Evolutionary conservation across 2,797 vertebrate genomes (phyloP), one percentile per base, ranked within the genome.

Genomic region (Schizopygopsis pylzovi): DNA sequence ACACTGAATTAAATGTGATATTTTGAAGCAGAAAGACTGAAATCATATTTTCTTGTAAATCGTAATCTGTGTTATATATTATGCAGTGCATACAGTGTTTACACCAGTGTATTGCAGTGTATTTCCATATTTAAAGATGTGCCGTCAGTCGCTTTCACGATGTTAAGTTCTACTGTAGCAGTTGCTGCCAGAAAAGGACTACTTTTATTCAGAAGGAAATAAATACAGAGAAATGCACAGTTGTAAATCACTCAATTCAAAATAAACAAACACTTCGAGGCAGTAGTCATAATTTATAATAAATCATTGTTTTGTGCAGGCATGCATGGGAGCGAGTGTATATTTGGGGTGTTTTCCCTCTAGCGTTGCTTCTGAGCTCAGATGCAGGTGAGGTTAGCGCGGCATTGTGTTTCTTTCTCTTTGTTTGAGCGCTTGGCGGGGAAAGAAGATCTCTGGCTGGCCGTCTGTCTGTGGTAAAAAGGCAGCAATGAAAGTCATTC

Each of bases 401-500:
- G 4, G 10, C 63, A 16, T 76, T 80, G 79, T 81, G 47, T 65
- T 28, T 85, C 33, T 81, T 54, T 56, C 82, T 80, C 37, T 73
- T 56, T 71, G 76, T 76, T 67, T 63, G 83, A 81, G 28, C 28
- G 15, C 68, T 86, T 45, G 65, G 77, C 68, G 10, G 76, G 81
- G 76, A 67, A 83, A 83, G 87, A 86, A 76, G 83, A 85, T 88
- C 80, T 88, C 76, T 82, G 78, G 63, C 59, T 28, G 84, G 76
- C 63, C n/a, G 67, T 63, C 49, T 84, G 87, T 86, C 72, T 86
- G 39, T 81, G 79, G 84, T 82, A 86, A 87, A 81, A 89, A 88
- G 83, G 81, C 84, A 88, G 87, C 82, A 78, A 82, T 89, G 68
- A 90, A 89, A 90, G 88, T 89, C 83, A 86, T 89, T 91, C 81